Conservation (phyloP, 1,140 invertebrate genomes). For the Drosophila mojavensis region DNA sequence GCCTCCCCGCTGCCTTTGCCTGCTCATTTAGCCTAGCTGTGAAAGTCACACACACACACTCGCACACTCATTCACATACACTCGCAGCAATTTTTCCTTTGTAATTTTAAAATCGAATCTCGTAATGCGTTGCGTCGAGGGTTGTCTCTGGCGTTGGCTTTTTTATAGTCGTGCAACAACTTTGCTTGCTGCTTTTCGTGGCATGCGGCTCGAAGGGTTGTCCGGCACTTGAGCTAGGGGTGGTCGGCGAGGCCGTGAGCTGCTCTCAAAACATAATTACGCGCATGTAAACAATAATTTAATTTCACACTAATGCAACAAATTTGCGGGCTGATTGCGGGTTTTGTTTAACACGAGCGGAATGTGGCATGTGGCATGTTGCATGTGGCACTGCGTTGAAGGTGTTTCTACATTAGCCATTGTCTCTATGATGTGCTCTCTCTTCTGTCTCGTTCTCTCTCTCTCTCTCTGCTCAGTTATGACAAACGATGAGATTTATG, state of each 20-base stretch:
- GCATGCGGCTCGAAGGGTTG: constrained; percentile 44
- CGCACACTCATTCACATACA: background rate
- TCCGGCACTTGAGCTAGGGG: constrained; percentile 20
- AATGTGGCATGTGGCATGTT: constrained; percentile 25
- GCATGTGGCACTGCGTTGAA: background rate
- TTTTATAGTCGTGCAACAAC: constrained; percentile 57
- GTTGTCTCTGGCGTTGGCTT: constrained; percentile 30
- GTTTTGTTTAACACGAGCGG: constrained; percentile 56
- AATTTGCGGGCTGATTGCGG: constrained; percentile 82
- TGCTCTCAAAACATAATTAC: constrained; percentile 73
- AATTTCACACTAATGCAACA: constrained; percentile 79
- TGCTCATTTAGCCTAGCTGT: constrained; percentile 57
- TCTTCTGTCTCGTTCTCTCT: background rate
- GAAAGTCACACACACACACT: constrained; percentile 55
- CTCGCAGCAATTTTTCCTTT: constrained; percentile 35
- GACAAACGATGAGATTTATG: constrained; percentile 29
- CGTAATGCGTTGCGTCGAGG: constrained; percentile 15
- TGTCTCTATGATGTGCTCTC: constrained; percentile 6
- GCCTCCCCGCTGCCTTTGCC: background rate
- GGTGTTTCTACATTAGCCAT: constrained; percentile 6
- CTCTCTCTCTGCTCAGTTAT: constrained; percentile 5
- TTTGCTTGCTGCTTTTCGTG: constrained; percentile 15
- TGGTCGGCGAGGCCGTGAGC: constrained; percentile 6
- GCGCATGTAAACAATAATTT: constrained; percentile 83
- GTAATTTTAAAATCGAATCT: constrained; percentile 76